Conservation (phyloP, 1,140 invertebrate species). For the Carcinoscorpius rotundicauda region DNA sequence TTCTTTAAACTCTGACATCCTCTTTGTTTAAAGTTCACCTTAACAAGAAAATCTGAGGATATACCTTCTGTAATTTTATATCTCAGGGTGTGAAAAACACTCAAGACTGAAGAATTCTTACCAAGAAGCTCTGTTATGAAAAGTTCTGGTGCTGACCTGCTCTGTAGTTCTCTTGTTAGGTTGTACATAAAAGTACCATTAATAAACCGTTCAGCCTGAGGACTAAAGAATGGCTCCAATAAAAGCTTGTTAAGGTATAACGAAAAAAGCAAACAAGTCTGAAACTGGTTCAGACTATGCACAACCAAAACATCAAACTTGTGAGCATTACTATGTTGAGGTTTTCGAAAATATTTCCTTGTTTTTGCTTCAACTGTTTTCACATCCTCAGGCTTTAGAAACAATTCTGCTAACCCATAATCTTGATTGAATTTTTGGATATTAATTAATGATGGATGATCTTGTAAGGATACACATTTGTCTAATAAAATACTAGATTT, state of each 20-base stretch:
- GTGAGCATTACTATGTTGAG: conserved; percentile 8
- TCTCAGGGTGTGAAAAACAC: too few species aligned
- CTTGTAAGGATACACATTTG: background rate
- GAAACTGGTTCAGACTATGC: conserved; percentile 14
- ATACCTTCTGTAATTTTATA: too few species aligned
- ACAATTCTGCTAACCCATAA: background rate
- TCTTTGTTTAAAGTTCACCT: too few species aligned
- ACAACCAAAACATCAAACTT: conserved; percentile 8
- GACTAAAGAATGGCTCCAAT: conserved; percentile 2
- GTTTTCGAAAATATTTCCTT: conserved; percentile 15
- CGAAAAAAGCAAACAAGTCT: conserved; percentile 8
- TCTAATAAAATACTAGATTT: background rate
- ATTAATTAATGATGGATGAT: background rate
- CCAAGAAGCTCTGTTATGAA: conserved; percentile 15
- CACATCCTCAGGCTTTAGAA: background rate
- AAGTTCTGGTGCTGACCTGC: conserved; percentile 5
- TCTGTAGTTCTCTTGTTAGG: conserved; percentile 13
- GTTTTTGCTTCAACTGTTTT: conserved; percentile 5
- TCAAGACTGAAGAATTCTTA: background rate
- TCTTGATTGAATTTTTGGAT: background rate
- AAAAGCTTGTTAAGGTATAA: conserved; percentile 11
- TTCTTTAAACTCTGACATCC: too few species aligned
- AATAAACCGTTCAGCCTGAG: conserved; percentile 3
- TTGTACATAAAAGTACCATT: conserved; percentile 15
- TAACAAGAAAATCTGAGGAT: too few species aligned